Percentiles rank a stretch among this genome's conserved stretches.
phyloP scores from a whole-genome alignment of 2,797 vertebrate genomes.

The Melanotaenia boesemani region DNA sequence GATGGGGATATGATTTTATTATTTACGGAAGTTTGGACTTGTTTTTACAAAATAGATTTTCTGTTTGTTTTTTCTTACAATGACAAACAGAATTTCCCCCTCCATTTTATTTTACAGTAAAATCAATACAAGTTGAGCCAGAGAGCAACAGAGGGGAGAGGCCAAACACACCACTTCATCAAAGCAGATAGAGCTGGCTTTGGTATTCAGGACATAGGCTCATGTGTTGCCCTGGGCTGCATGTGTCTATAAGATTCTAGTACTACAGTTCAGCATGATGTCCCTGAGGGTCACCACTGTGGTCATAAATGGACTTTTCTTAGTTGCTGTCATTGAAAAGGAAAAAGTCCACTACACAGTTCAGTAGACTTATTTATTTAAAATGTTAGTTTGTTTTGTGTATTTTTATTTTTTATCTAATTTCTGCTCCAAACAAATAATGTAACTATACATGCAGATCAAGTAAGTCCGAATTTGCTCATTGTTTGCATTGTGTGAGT shows the following conservation, averaged over 20 bases:
- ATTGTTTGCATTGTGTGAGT: background rate
- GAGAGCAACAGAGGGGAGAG: constrained; percentile 20
- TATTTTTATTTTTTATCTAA: background rate
- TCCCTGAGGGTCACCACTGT: constrained; percentile 40
- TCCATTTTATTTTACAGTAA: constrained; percentile 24
- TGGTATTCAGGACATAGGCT: constrained; percentile 33
- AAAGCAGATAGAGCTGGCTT: constrained; percentile 25
- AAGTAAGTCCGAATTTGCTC: background rate
- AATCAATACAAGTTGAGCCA: constrained; percentile 40
- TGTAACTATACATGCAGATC: constrained; percentile 6
- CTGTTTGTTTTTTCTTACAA: constrained; percentile 23
- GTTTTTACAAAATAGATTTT: background rate
- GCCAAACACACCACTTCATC: constrained; percentile 20
- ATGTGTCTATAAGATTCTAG: constrained; percentile 43
- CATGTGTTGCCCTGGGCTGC: constrained; percentile 38
- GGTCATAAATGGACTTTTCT: constrained; percentile 31
- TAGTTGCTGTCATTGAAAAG: constrained; percentile 15
- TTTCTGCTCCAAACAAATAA: background rate
- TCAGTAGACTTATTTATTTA: background rate
- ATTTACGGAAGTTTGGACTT: background rate
- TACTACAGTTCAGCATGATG: constrained; percentile 53
- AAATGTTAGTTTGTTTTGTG: background rate
- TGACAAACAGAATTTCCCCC: constrained; percentile 4
- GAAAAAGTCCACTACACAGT: background rate
- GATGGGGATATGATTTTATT: background rate